Evolutionary conservation across 2,888 invertebrate species (phyloP).

Genomic region (Nipponacmea schrenckii): DNA sequence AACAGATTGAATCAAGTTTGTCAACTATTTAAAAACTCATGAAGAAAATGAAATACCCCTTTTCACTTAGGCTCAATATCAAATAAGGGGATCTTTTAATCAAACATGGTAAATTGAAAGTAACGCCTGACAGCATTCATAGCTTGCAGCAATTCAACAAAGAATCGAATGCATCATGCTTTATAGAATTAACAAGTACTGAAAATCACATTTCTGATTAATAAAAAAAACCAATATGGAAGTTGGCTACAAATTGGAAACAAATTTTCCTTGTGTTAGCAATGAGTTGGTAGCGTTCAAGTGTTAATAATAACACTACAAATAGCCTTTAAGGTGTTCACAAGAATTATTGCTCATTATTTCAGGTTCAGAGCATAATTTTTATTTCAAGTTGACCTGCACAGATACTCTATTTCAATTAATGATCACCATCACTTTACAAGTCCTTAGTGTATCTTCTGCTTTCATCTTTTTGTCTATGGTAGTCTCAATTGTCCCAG

Average conservation of each 20-base stretch:
- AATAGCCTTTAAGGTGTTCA: conserved; percentile 6
- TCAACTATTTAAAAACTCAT: conserved; percentile 1
- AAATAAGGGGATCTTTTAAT: not conserved
- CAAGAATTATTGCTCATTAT: not conserved
- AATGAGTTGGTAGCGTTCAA: not conserved
- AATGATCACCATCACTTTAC: no score
- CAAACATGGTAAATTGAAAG: not conserved
- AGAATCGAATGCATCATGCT: conserved; percentile 2
- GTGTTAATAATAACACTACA: conserved; percentile 7
- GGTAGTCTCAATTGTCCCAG: no score
- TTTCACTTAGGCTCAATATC: no score
- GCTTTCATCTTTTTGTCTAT: no score
- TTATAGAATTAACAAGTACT: not conserved
- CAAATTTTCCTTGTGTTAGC: not conserved
- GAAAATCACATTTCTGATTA: not conserved
- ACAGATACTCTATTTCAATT: no score
- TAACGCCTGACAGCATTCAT: not conserved
- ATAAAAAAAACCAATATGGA: not conserved
- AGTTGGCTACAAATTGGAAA: conserved; percentile 2
- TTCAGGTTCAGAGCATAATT: not conserved
- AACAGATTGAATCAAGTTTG: not conserved
- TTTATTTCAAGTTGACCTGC: no score
- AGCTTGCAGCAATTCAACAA: not conserved
- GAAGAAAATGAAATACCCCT: not conserved
- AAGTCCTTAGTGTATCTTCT: no score